Percentiles rank a stretch among this genome's conserved stretches.
Evolutionary conservation across 2,113 vertebrate species (phyloP).

Genomic region (Anolis sagrei): DNA sequence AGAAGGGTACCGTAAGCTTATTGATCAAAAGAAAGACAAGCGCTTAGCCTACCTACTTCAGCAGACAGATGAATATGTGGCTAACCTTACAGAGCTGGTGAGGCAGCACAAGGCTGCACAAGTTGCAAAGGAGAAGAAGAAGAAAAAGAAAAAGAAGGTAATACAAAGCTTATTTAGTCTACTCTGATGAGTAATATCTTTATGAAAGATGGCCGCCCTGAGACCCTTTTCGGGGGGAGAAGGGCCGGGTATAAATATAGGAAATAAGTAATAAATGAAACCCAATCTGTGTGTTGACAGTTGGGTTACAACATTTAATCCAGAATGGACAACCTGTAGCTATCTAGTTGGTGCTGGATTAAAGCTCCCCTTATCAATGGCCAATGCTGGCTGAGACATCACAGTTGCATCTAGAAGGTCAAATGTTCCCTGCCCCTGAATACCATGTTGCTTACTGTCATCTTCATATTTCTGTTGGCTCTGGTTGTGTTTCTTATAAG

Average conservation of each 20-base stretch:
- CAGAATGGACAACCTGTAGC: background rate
- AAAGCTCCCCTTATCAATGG: background rate
- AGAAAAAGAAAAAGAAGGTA: conserved; percentile 96
- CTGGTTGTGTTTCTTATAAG: background rate
- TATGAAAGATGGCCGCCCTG: no score
- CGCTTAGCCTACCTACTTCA: conserved; percentile 96
- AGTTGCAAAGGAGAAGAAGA: conserved; percentile 95
- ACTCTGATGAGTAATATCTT: no score
- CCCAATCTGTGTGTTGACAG: background rate
- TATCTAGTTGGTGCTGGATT: background rate
- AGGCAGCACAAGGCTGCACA: conserved; percentile 94
- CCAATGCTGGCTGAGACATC: background rate
- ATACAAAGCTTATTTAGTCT: background rate
- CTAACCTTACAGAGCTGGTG: conserved; percentile 96
- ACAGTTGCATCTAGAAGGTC: background rate
- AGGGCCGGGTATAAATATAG: no score
- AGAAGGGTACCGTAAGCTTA: conserved; percentile 96
- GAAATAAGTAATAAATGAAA: background rate
- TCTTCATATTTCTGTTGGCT: no score
- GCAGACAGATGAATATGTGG: conserved; percentile 97
- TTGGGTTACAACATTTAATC: background rate
- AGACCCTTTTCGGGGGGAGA: no score
- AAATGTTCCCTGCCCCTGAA: background rate
- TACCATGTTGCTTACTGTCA: background rate
- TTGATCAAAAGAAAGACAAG: conserved; percentile 99